These are phyloP conservation scores for Champsocephalus gunnari DNA, from an alignment of 2,797 vertebrate genomes.

Conservation along the genomic window DNA sequence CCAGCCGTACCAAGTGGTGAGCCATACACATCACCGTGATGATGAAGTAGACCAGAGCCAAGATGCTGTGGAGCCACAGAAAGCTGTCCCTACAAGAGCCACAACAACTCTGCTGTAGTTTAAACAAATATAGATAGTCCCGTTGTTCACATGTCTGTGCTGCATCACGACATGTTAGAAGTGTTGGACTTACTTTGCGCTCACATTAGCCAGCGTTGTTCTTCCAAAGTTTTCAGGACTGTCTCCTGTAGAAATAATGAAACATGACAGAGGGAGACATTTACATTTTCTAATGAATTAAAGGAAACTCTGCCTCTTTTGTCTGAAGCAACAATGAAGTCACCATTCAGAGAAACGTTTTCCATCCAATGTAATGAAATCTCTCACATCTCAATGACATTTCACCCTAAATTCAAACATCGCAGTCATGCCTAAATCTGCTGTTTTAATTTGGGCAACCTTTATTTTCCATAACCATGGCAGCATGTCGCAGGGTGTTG, in stretches of 20 bases:
- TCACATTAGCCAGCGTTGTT: constrained; percentile 95
- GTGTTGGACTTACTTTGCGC: constrained; percentile 88
- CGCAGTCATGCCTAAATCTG: constrained; percentile 26
- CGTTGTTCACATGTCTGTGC: constrained; percentile 27
- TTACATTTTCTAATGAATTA: constrained; percentile 41
- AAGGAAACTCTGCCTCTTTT: constrained; percentile 46
- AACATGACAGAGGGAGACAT: constrained; percentile 60
- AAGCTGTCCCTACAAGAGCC: constrained; percentile 85
- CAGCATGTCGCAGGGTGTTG: constrained; percentile 48
- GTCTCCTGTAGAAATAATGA: constrained; percentile 86
- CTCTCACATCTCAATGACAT: constrained; percentile 45
- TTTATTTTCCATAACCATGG: constrained; percentile 73
- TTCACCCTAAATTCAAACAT: constrained; percentile 47
- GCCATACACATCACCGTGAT: constrained; percentile 91
- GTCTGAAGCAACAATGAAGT: constrained; percentile 51
- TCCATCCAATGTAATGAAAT: constrained; percentile 36
- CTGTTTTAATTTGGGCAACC: constrained; percentile 46
- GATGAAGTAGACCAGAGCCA: constrained; percentile 94
- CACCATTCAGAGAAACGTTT: constrained; percentile 40
- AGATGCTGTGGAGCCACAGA: constrained; percentile 95
- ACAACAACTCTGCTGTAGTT: constrained; percentile 31
- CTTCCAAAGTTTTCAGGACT: constrained; percentile 93
- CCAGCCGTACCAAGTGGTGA: constrained; percentile 91
- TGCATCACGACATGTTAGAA: constrained; percentile 41
- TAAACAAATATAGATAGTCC: constrained; percentile 1